Evolutionary conservation across 2,888 invertebrate species (phyloP).

Genomic region (Harpagoxenus sublaevis): DNA sequence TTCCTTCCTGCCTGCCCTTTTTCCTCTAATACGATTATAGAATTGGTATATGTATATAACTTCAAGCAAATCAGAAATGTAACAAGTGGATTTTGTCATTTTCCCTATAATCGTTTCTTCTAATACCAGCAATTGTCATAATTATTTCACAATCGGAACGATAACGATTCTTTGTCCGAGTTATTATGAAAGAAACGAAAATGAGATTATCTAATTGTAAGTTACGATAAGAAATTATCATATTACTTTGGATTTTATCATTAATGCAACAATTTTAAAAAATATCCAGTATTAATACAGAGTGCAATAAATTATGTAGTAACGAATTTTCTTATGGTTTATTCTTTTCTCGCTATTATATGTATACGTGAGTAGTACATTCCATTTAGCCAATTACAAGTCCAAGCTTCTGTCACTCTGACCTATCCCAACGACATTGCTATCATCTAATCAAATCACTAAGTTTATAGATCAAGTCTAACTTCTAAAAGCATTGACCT

Average conservation of each 20-base stretch:
- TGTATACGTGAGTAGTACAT: neutral
- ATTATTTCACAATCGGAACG: neutral
- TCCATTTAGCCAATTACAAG: constrained; percentile 13
- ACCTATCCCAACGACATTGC: neutral
- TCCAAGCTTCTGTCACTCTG: neutral
- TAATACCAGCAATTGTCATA: neutral
- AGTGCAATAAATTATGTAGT: neutral
- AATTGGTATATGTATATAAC: constrained; percentile 21
- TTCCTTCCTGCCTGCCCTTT: constrained; percentile 14
- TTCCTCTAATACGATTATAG: constrained; percentile 6
- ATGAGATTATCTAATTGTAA: neutral
- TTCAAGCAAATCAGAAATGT: constrained; percentile 67
- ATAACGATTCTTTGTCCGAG: neutral
- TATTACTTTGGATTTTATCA: neutral
- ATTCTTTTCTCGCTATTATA: neutral
- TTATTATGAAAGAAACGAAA: neutral
- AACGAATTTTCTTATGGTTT: neutral
- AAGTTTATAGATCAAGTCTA: constrained; percentile 31
- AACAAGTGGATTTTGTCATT: constrained; percentile 81
- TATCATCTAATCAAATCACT: constrained; percentile 27
- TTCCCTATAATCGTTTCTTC: constrained; percentile 58
- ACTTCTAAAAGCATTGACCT: constrained; percentile 42
- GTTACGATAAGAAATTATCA: neutral
- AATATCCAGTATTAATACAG: neutral
- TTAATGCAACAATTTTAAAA: neutral